Evolutionary conservation across 1,140 invertebrate species (phyloP).

Genomic region (Heliconius hermathena): DNA sequence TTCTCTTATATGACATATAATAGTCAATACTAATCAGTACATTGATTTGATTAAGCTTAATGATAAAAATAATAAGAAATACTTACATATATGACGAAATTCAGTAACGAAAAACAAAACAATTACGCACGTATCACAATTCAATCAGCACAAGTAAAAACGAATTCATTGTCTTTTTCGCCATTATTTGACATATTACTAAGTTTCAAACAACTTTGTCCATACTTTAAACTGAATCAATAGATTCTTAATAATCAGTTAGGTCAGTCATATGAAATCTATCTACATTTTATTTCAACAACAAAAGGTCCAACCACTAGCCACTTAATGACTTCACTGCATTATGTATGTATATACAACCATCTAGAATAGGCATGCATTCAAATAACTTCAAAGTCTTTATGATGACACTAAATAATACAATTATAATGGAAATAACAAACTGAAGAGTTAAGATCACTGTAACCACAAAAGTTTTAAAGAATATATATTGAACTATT

Average conservation of each 20-base stretch:
- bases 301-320: conserved; percentile 35
- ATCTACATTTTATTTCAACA: conserved; percentile 20
- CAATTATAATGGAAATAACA: not conserved
- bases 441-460: not conserved
- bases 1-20: conserved; percentile 33
- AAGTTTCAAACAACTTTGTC: not conserved
- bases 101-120: conserved; percentile 21
- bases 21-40: conserved; percentile 25
- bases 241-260: conserved; percentile 7
- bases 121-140: conserved; percentile 38
- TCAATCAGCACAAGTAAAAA: conserved; percentile 27
- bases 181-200: conserved; percentile 16
- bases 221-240: not conserved
- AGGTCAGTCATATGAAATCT: conserved; percentile 15
- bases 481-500: conserved; percentile 10
- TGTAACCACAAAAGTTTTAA: not conserved
- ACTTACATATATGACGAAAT: conserved; percentile 35
- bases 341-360: conserved; percentile 22
- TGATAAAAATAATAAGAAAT: conserved; percentile 17
- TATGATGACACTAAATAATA: not conserved
- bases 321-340: conserved; percentile 33
- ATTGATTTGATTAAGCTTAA: conserved; percentile 24
- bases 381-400: not conserved
- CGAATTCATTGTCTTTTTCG: conserved; percentile 19
- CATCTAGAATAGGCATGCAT: conserved; percentile 16